Conservation (phyloP, 23 tunicate genomes). For the Pegea sp. region DNA sequence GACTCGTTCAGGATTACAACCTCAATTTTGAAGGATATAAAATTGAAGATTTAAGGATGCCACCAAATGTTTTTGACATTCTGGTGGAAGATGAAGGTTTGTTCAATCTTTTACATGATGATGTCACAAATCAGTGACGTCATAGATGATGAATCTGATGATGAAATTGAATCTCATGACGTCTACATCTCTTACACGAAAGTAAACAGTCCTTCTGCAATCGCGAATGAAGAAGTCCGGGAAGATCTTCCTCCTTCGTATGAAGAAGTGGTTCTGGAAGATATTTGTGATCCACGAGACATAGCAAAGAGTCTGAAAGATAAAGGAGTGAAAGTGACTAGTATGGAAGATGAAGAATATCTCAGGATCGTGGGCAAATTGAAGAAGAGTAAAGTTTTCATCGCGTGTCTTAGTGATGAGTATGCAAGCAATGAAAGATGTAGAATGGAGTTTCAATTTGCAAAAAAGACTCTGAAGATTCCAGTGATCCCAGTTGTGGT, state of each 20-base stretch:
- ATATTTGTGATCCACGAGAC: conserved; percentile 72
- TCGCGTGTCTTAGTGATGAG: conserved; percentile 89
- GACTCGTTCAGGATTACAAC: conserved; percentile 37
- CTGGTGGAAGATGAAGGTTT: conserved; percentile 24
- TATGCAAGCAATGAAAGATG: conserved; percentile 82
- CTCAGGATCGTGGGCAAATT: conserved; percentile 27
- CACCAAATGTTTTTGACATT: conserved; percentile 88
- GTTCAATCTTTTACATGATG: too few species aligned
- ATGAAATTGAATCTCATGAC: too few species aligned
- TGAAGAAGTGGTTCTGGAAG: conserved; percentile 39
- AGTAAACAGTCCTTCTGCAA: conserved; percentile 68
- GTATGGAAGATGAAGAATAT: conserved; percentile 16
- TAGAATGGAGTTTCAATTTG: conserved; percentile 86
- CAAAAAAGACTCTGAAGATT: conserved; percentile 58
- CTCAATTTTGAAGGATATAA: conserved; percentile 22
- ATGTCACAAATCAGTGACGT: too few species aligned
- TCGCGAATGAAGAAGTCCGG: conserved; percentile 5
- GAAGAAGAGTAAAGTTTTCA: conserved; percentile 45
- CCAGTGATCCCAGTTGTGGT: conserved; percentile 88
- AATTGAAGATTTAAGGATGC: conserved; percentile 71
- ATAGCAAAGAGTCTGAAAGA: conserved; percentile 29
- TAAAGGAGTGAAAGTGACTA: conserved; percentile 35
- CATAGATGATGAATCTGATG: too few species aligned
- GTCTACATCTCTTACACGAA: conserved; percentile 74
- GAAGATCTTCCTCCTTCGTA: conserved; percentile 61